These are phyloP conservation scores for Eudasyphora cyanicolor DNA, from an alignment of 2,888 invertebrate species.

Conservation along the genomic window DNA sequence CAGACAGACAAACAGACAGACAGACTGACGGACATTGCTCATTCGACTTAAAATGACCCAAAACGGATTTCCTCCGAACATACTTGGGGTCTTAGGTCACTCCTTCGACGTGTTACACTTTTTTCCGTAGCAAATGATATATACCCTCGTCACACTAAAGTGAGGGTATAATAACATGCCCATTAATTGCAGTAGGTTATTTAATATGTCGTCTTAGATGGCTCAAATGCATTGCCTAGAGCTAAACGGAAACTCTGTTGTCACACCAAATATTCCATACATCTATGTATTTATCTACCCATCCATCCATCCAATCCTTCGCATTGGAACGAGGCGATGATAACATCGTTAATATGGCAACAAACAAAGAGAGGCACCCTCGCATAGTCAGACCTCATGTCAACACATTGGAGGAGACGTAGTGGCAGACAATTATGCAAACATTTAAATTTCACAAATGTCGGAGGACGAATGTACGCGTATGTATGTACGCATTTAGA, in stretches of 20 bases:
- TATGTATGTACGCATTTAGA: conserved; percentile 41
- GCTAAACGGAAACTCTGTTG: background rate
- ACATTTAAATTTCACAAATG: background rate
- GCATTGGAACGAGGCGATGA: background rate
- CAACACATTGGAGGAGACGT: background rate
- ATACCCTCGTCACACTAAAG: no score
- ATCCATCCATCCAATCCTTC: background rate
- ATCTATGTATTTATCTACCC: no score
- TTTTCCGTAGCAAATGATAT: no score
- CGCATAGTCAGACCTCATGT: background rate
- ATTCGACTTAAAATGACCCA: no score
- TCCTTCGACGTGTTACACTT: no score
- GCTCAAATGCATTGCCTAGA: background rate
- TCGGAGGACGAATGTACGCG: background rate
- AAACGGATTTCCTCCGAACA: no score
- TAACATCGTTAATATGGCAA: background rate
- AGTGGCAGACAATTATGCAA: background rate
- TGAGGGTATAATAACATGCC: no score
- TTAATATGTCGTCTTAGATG: background rate
- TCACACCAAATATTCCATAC: background rate
- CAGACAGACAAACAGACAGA: no score
- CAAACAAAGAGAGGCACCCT: background rate
- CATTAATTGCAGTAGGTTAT: no score
- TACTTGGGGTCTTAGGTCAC: no score
- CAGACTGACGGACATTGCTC: no score